These are phyloP conservation scores for Saiga tatarica DNA, from an alignment of 2,113 vertebrate species.

Conservation along the genomic window DNA sequence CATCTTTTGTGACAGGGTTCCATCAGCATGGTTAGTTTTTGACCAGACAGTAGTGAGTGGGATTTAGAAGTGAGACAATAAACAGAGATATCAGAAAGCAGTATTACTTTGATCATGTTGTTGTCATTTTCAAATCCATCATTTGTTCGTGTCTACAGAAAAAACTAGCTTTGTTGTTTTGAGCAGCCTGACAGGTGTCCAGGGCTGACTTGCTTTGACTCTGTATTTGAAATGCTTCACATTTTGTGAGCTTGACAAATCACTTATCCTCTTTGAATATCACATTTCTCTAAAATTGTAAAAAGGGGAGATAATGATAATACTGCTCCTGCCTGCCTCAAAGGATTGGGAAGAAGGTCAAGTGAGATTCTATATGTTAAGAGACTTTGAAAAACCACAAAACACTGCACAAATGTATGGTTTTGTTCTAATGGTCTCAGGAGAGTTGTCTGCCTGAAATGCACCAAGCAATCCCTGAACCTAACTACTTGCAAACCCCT, in stretches of 20 bases:
- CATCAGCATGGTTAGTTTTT: not conserved
- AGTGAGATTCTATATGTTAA: not conserved
- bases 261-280: slow-evolving; percentile 17
- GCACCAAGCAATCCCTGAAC: not conserved
- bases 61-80: not conserved
- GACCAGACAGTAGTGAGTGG: not conserved
- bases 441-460: not conserved
- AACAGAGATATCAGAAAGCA: not conserved
- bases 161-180: slow-evolving; percentile 31
- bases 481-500: not conserved
- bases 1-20: not conserved
- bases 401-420: not conserved
- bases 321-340: not conserved
- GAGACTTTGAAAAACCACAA: slow-evolving; percentile 35
- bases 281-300: not conserved
- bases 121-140: not conserved
- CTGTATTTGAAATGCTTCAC: slow-evolving; percentile 28
- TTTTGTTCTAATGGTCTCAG: not conserved
- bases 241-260: slow-evolving; percentile 30
- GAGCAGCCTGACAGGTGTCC: not conserved
- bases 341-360: not conserved
- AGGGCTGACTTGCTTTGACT: not conserved
- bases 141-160: not conserved
- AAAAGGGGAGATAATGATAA: not conserved
- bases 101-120: not conserved